phyloP scores from a whole-genome alignment of 2,888 invertebrate genomes.

The Mellilla xanthometata region DNA sequence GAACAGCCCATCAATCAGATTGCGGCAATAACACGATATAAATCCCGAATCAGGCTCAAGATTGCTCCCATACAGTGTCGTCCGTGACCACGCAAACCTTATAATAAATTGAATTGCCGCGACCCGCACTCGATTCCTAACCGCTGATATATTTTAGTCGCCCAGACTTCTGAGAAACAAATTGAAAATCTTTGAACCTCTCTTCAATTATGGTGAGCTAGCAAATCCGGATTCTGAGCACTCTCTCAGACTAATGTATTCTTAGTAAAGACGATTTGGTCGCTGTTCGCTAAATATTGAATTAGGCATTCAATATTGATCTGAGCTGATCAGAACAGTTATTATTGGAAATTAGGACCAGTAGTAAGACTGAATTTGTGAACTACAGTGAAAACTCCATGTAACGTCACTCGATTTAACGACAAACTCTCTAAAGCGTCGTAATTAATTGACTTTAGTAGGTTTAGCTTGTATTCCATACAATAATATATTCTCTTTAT shows the following conservation, averaged over 20 bases:
- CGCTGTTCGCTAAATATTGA: too few species aligned
- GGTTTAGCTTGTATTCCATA: too few species aligned
- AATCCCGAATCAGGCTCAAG: conserved; percentile 36
- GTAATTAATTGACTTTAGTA: too few species aligned
- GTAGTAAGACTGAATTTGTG: too few species aligned
- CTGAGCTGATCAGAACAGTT: too few species aligned
- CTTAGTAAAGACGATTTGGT: background rate
- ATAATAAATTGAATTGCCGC: conserved; percentile 48
- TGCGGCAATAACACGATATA: conserved; percentile 38
- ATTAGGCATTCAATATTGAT: too few species aligned
- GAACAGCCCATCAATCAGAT: conserved; percentile 48
- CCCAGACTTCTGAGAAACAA: conserved; percentile 31
- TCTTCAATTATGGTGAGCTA: conserved; percentile 33
- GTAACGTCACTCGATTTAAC: too few species aligned
- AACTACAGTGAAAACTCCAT: too few species aligned
- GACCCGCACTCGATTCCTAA: conserved; percentile 23
- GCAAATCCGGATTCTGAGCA: conserved; percentile 19
- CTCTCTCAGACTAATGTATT: conserved; percentile 10
- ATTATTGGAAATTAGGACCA: too few species aligned
- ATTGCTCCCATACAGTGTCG: conserved; percentile 34
- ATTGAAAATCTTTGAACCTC: conserved; percentile 35
- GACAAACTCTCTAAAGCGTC: too few species aligned
- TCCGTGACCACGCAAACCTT: conserved; percentile 42
- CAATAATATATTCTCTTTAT: too few species aligned
- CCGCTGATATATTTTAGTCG: conserved; percentile 24